phyloP scores from a whole-genome alignment of 2,888 invertebrate species.

The Chouioia cunea region DNA sequence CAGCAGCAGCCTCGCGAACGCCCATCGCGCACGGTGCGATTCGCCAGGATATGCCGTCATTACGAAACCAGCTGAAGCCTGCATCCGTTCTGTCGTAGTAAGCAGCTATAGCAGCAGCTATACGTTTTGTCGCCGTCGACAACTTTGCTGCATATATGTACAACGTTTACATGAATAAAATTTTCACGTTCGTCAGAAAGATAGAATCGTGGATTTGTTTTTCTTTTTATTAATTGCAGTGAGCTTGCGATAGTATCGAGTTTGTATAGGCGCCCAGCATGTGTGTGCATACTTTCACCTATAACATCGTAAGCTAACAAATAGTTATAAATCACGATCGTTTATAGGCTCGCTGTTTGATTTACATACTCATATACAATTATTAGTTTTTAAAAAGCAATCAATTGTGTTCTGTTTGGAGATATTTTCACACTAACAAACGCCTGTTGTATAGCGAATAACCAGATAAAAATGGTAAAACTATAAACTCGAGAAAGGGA shows the following conservation, averaged over 20 bases:
- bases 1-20: too few relatives aligned
- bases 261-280: too few relatives aligned
- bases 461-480: too few relatives aligned
- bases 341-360: too few relatives aligned
- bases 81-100: slow-evolving; percentile 28
- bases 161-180: not conserved
- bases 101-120: too few relatives aligned
- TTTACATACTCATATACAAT: not conserved
- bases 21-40: slow-evolving; percentile 5
- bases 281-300: not conserved
- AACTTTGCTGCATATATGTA: not conserved
- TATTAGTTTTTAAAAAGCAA: too few relatives aligned
- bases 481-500: too few relatives aligned
- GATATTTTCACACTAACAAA: too few relatives aligned
- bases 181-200: not conserved
- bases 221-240: too few relatives aligned
- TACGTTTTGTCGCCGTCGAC: not conserved
- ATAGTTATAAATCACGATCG: not conserved
- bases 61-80: slow-evolving; percentile 36
- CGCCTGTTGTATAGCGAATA: too few relatives aligned
- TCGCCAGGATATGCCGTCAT: slow-evolving; percentile 43
- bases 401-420: too few relatives aligned
- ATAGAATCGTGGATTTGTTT: not conserved
- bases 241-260: too few relatives aligned
- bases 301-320: not conserved